Evolutionary conservation across 2,113 vertebrate species (phyloP).

Genomic region (Hypocryptadius cinnamomeus): DNA sequence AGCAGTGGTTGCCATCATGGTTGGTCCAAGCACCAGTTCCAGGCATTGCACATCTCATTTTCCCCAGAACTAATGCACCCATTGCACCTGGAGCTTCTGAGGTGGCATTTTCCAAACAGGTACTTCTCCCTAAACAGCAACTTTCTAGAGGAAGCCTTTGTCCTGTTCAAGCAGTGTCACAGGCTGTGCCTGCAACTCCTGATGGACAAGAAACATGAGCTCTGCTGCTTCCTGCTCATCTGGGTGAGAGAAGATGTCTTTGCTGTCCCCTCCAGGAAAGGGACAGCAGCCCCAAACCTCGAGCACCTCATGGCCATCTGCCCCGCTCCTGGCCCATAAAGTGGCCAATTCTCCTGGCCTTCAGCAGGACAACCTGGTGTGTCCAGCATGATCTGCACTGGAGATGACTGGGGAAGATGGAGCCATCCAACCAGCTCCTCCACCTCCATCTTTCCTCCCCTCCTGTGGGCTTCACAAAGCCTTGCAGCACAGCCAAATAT

Average conservation of each 20-base stretch:
- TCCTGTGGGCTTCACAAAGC: background rate
- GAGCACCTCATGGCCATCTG: background rate
- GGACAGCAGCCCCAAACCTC: background rate
- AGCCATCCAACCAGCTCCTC: background rate
- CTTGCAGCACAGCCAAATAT: background rate
- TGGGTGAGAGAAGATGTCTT: background rate
- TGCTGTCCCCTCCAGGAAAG: background rate
- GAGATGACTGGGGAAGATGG: background rate
- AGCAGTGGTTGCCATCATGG: background rate
- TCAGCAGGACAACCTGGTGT: background rate
- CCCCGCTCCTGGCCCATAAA: background rate
- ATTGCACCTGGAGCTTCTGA: background rate
- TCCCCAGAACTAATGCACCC: background rate
- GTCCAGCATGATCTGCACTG: rapidly evolving
- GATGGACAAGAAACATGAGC: background rate
- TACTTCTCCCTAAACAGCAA: background rate
- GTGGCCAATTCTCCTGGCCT: background rate
- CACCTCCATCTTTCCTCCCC: rapidly evolving
- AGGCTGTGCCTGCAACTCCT: background rate
- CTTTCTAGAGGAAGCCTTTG: background rate
- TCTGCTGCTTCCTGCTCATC: background rate
- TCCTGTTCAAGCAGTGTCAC: background rate
- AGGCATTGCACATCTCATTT: rapidly evolving
- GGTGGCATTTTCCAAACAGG: background rate
- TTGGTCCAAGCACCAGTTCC: background rate